Percentiles rank a stretch among this genome's conserved stretches.
Evolutionary conservation across 1,140 invertebrate species (phyloP).

Genomic region (Limonius californicus): DNA sequence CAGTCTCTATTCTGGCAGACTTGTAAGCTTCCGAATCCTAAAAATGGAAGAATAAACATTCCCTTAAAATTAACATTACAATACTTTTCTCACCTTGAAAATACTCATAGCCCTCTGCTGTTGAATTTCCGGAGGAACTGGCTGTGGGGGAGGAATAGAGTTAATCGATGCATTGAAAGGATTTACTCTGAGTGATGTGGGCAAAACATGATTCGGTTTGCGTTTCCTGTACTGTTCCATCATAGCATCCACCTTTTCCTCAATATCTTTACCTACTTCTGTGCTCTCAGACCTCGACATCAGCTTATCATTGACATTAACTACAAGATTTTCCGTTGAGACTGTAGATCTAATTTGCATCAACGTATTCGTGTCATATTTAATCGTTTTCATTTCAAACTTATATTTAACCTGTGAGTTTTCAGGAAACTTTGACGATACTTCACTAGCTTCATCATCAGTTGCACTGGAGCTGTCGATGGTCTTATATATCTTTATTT

Average conservation of each 20-base stretch:
- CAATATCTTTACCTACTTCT: constrained; percentile 23
- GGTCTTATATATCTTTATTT: constrained; percentile 14
- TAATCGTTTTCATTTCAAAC: constrained; percentile 47
- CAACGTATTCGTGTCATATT: constrained; percentile 51
- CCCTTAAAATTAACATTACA: not conserved
- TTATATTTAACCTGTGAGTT: constrained; percentile 46
- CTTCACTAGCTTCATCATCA: constrained; percentile 39
- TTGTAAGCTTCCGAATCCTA: constrained; percentile 56
- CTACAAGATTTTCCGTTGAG: constrained; percentile 38
- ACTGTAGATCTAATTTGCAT: constrained; percentile 48
- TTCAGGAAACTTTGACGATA: constrained; percentile 19
- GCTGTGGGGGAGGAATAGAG: constrained; percentile 53
- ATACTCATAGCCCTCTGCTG: constrained; percentile 72
- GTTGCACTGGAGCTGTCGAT: constrained; percentile 32
- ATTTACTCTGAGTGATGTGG: constrained; percentile 39
- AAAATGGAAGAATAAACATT: constrained; percentile 16
- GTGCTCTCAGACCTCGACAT: constrained; percentile 6
- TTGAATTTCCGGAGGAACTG: constrained; percentile 68
- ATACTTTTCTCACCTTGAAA: constrained; percentile 60
- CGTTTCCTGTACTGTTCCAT: constrained; percentile 35
- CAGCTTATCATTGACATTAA: constrained; percentile 6
- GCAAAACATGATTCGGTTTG: constrained; percentile 37
- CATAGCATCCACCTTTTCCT: constrained; percentile 33
- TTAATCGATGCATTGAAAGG: constrained; percentile 51
- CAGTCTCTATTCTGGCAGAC: constrained; percentile 54